Percentiles rank a stretch among this genome's conserved stretches.
These are phyloP conservation scores for Strigops habroptila DNA, from an alignment of 2,113 vertebrate species.

Conservation along the genomic window DNA sequence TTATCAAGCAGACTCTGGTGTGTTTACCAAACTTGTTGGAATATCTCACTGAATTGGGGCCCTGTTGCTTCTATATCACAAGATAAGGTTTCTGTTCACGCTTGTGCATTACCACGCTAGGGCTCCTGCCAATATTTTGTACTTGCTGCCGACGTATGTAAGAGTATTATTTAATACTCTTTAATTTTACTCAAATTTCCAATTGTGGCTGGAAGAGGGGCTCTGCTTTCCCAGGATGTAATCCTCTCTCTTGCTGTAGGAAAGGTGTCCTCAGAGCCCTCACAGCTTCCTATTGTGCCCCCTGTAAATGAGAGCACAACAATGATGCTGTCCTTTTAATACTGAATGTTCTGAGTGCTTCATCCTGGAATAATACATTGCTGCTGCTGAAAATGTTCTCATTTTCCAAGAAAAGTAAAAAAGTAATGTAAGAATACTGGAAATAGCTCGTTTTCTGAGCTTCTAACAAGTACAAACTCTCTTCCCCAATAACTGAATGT, in stretches of 20 bases:
- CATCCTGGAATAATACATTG: background rate
- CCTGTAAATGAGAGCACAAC: background rate
- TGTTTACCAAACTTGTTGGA: background rate
- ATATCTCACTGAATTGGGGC: background rate
- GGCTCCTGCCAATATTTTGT: background rate
- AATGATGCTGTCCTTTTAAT: background rate
- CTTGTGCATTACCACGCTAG: background rate
- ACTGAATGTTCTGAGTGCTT: background rate
- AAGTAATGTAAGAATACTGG: background rate
- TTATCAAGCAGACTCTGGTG: background rate
- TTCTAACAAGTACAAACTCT: background rate
- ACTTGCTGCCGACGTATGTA: background rate
- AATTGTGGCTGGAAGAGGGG: background rate
- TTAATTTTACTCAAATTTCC: no score
- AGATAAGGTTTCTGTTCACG: background rate
- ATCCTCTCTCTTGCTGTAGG: background rate
- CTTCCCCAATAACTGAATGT: background rate
- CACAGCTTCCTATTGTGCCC: background rate
- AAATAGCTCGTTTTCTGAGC: background rate
- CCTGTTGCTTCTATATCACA: background rate
- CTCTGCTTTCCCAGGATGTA: background rate
- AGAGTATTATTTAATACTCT: background rate
- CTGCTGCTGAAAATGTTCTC: background rate
- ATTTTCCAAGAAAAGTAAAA: background rate
- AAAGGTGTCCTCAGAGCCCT: background rate